Evolutionary conservation across 2,888 invertebrate species (phyloP), one percentile per base, ranked within the genome.

Genomic region (Folsomia candida): DNA sequence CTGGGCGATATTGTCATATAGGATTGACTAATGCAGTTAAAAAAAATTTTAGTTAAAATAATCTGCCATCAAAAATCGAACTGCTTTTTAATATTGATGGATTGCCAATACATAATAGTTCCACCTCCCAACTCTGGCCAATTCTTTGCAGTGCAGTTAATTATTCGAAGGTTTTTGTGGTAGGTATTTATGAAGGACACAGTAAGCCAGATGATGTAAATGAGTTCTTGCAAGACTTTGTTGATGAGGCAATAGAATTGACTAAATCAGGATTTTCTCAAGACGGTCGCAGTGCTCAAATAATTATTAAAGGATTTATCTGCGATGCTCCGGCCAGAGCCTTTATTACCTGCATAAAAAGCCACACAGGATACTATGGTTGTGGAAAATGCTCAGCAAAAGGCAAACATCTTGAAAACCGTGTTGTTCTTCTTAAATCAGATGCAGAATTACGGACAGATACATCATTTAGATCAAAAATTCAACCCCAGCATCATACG

Each of bases 311-410:
- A 9, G 18, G 47, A 11, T 61, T 72, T 6, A 67, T 72, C 14
- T 72, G 69, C 57, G 72, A 72, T 24, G 69, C 72, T n/a, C 72
- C 72, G 1, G 72, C 69, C 14, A 22, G 69, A 20, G 60, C 72
- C 0, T 72, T 27, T n/a, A 67, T 72, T n/a, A 57, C 22, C 2
- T 1, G 18, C 0, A 63, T 69, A 2, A 72, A 72, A 47, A 25
- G 14, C 20, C 72, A 72, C 22, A 51, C 57, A 4, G 72, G 72
- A 27, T 72, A n/a, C n/a, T n/a, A n/a, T n/a, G n/a, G n/a, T n/a
- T n/a, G n/a, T n/a, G n/a, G n/a, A n/a, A n/a, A n/a, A 20, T 72
- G 72, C 22, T 24, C n/a, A 9, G 51, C 59, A 0, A 72, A 67
- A 51, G 72, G 72, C 20, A 72, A 66, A 24, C 51, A 58, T 28